Base-by-base conservation (phyloP, 2,888 invertebrate species). In the Perithous albicinctus region DNA sequence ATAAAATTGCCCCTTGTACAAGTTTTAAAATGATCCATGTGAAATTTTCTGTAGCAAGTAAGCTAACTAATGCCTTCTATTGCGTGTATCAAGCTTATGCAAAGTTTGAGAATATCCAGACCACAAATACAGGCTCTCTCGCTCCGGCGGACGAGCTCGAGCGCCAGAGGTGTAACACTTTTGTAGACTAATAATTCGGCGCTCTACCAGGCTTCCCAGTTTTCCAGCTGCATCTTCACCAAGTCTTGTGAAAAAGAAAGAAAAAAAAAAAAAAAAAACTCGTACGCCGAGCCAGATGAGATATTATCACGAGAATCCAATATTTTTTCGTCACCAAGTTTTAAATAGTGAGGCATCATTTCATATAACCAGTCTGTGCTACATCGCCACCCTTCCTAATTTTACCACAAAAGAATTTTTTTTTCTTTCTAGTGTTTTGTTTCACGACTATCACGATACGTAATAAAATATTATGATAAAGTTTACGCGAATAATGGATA, bases 281-380 rank as follows among this genome's bases (percentile, higher is more conserved):
- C 63, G 63, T 63, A 23, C 63, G 41, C 20, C 63, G 38, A 15
- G 12, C 23, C 23, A 3, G 20, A 51, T 12, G 51, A 51, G 51
- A 51, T 20, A 51, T n/a, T n/a, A n/a, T 51, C 51, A 23, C 51
- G 10, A 23, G 8, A 51, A 23, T 51, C 20, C 23, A 51, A 51
- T 23, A 5, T 23, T 26, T 56, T 61, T 38, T 41, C 59, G 32
- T 61, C 83, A 86, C 77, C 78, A 82, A 79, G 82, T 82, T 82
- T 67, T 51, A 54, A 79, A 79, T 66, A 89, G 90, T 87, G 86
- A 88, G 92, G 91, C 92, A 92, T 92, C 92, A 89, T 87, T 92
- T 92, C 91, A 89, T 92, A 91, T 92, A 91, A 92, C 92, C 92
- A 92, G 92, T 92, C 92, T 92, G 92, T 92, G 92, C 92, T 92